Conservation (phyloP, 1,140 invertebrate genomes). For the Batillaria attramentaria region DNA sequence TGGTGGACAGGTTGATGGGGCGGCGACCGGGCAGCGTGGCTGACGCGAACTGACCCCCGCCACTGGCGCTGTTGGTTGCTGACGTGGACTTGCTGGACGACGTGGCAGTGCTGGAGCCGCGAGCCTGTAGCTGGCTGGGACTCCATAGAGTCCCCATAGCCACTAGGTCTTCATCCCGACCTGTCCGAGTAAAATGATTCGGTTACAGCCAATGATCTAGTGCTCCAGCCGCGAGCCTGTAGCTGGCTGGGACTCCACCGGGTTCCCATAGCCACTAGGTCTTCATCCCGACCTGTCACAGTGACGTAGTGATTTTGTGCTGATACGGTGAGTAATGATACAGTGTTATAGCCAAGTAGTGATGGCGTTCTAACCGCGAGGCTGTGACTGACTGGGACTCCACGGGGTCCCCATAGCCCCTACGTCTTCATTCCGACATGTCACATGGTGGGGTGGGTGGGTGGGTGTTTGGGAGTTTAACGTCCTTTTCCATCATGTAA, state of each 20-base stretch:
- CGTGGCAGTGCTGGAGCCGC: background rate
- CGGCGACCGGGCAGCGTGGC: constrained; percentile 8
- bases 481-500: no score
- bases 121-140: constrained; percentile 18
- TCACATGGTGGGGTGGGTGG: no score
- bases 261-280: constrained; percentile 56
- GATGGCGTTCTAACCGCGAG: background rate
- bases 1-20: constrained; percentile 16
- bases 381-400: constrained; percentile 22
- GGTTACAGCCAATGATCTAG: no score
- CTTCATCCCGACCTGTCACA: background rate
- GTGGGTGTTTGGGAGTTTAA: no score
- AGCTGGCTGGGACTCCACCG: constrained; percentile 39
- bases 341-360: no score
- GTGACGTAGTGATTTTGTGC: no score
- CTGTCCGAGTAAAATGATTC: background rate
- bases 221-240: background rate
- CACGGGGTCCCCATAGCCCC: constrained; percentile 61
- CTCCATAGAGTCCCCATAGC: constrained; percentile 58
- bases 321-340: no score
- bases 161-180: constrained; percentile 29
- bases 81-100: background rate
- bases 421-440: background rate
- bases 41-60: background rate
- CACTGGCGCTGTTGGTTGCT: background rate